These are phyloP conservation scores for Parotocinclus haroldoi DNA, from an alignment of 2,797 vertebrate species.

Conservation along the genomic window DNA sequence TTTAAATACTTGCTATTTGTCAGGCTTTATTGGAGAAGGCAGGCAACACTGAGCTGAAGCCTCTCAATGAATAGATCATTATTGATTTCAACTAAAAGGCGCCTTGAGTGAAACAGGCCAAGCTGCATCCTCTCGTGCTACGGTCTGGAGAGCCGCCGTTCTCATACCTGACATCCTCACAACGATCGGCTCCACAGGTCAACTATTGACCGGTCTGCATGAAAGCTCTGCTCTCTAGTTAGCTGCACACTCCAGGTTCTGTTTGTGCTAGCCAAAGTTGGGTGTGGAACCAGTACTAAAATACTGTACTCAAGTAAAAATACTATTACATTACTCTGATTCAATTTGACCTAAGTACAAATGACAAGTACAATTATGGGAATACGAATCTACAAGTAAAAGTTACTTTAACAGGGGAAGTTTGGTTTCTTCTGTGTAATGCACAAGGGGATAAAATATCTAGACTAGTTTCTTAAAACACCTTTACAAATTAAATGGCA, in stretches of 20 bases:
- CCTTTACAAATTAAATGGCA: too few relatives aligned
- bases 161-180: slow-evolving; percentile 58
- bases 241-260: neutral
- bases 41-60: slow-evolving; percentile 46
- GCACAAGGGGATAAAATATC: too few relatives aligned
- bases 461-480: too few relatives aligned
- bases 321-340: too few relatives aligned
- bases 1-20: slow-evolving; percentile 43
- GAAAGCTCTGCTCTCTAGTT: slow-evolving; percentile 51
- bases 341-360: too few relatives aligned
- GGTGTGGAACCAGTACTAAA: too few relatives aligned
- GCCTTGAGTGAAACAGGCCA: slow-evolving; percentile 52
- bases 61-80: slow-evolving; percentile 66
- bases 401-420: too few relatives aligned
- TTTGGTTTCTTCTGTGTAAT: too few relatives aligned
- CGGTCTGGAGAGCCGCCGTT: slow-evolving; percentile 12
- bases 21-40: slow-evolving; percentile 53
- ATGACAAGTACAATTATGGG: too few relatives aligned
- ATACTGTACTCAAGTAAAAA: too few relatives aligned
- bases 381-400: too few relatives aligned
- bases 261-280: too few relatives aligned
- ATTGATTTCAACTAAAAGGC: slow-evolving; percentile 68
- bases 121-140: slow-evolving; percentile 48
- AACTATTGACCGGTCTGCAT: slow-evolving; percentile 56
- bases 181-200: slow-evolving; percentile 67